Conservation (phyloP, 1,140 invertebrate genomes). For the Trigoniulus corallinus region DNA sequence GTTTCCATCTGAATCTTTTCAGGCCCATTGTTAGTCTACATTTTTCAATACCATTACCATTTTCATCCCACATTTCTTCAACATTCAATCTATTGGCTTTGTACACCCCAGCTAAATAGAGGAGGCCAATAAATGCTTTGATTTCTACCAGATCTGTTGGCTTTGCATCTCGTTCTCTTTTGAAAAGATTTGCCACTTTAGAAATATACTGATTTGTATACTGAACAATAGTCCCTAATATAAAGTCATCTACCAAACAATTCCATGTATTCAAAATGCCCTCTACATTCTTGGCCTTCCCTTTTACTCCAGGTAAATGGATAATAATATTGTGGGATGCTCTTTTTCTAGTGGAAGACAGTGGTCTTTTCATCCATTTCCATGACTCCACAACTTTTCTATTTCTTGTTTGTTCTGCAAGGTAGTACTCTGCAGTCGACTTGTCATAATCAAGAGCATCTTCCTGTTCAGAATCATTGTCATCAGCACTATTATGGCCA, state of each 20-base stretch:
- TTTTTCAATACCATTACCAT: not conserved
- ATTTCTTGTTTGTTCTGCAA: too few species aligned
- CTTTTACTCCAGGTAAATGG: not conserved
- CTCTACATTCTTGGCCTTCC: not conserved
- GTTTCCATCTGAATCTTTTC: not conserved
- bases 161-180: not conserved
- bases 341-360: not conserved
- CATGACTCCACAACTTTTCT: too few species aligned
- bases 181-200: not conserved
- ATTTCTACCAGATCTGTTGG: not conserved
- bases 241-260: not conserved
- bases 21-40: not conserved
- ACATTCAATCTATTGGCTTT: not conserved
- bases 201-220: not conserved
- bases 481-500: too few species aligned
- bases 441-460: too few species aligned
- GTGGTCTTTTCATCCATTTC: not conserved
- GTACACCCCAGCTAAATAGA: not conserved
- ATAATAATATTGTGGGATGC: not conserved
- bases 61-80: constrained; percentile 7
- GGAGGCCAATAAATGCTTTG: not conserved
- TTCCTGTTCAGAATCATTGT: too few species aligned
- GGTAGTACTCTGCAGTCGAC: too few species aligned
- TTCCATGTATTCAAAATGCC: not conserved
- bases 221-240: not conserved